Conservation (phyloP, 2,888 invertebrate species). For the Mesoligia furuncula region DNA sequence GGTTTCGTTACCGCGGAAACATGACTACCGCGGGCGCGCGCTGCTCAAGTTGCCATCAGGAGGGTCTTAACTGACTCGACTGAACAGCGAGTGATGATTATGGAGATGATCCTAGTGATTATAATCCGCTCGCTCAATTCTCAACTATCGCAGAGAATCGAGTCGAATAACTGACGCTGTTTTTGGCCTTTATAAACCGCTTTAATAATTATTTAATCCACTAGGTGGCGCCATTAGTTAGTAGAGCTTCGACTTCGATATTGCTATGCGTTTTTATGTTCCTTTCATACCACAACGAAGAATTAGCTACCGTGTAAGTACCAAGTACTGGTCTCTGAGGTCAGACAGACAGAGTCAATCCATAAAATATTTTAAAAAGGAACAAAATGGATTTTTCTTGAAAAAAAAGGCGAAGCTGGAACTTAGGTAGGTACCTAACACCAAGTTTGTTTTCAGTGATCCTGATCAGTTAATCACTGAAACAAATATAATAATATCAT, state of each 20-base stretch:
- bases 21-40: slow-evolving; percentile 25
- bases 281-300: not conserved
- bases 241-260: not conserved
- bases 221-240: not conserved
- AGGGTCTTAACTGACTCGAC: slow-evolving; percentile 90
- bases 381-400: not conserved
- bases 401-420: not conserved
- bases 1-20: slow-evolving; percentile 56
- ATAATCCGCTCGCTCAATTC: slow-evolving; percentile 76
- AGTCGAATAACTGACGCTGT: slow-evolving; percentile 81
- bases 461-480: not conserved
- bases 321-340: too few relatives aligned
- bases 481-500: not conserved
- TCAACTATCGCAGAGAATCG: slow-evolving; percentile 84
- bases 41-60: slow-evolving; percentile 75
- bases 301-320: not conserved
- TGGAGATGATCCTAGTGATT: slow-evolving; percentile 82
- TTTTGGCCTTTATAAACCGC: slow-evolving; percentile 68
- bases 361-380: not conserved
- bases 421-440: not conserved
- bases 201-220: not conserved
- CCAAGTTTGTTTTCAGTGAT: not conserved
- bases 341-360: not conserved
- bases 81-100: slow-evolving; percentile 88
- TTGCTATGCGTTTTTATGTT: not conserved